Base-by-base conservation (phyloP, 2,113 vertebrate genomes). In the Callionymus lyra region DNA sequence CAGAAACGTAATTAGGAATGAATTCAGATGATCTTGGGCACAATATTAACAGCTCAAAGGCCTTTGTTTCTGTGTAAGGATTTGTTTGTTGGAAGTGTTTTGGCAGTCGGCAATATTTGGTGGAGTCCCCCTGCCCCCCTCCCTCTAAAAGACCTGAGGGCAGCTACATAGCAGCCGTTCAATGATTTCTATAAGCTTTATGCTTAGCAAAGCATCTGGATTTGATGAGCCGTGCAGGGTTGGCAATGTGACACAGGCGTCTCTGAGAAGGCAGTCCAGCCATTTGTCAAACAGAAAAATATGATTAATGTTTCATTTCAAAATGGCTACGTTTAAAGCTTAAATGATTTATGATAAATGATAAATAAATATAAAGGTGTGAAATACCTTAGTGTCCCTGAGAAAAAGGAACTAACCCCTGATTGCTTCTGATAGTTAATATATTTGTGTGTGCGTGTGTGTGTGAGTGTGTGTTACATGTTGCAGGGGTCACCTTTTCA, bases 171-270 rank as follows among this genome's bases (percentile, higher is more conserved):
- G 70, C 70, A 74, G 72, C 62, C 45, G 55, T 69, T 79, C 62
- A 62, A 45, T 66, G 62, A 66, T 69, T 79, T 57, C 70, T 78
- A 68, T 81, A 66, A 65, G 68, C 55, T 55, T 78, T 71, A 56
- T 76, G 76, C 74, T 76, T 68, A 80, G 78, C 66, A 70, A 73
- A 78, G 78, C 81, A 83, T 80, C 81, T 83, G 78, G 78, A 75
- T 59, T 60, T 74, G 78, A 76, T 83, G 81, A 80, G 69, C 58
- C 69, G 0, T 72, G 56, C 44, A 43, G 64, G 54, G 60, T 60
- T 76, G 74, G 64, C 66, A 73, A 58, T 56, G 72, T 77, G 63
- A 58, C 50, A 52, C 59, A 56, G 53, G 18, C 48, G 61, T 55
- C 64, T 75, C 39, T 56, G 42, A 61, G 72, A 72, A 69, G 69